Conservation (phyloP, 2,888 invertebrate species). For the Corbicula japonica region DNA sequence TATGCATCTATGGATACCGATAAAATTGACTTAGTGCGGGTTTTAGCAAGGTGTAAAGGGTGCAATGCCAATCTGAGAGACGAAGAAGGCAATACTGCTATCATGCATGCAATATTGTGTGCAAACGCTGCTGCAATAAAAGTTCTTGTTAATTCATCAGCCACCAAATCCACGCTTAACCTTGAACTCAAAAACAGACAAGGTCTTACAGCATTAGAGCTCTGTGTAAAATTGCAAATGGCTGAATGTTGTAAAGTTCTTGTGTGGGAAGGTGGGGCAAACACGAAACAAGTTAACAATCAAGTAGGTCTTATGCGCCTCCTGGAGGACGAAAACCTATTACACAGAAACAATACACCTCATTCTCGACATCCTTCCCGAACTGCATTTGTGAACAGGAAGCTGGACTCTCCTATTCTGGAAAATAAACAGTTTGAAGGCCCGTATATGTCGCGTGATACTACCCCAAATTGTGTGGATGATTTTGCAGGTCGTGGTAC, state of each 20-base stretch:
- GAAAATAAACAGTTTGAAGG: slow-evolving; percentile 67
- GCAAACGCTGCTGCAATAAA: slow-evolving; percentile 72
- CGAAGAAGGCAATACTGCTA: slow-evolving; percentile 72
- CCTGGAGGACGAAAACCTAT: slow-evolving; percentile 62
- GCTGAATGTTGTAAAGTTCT: slow-evolving; percentile 76
- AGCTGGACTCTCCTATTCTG: slow-evolving; percentile 56
- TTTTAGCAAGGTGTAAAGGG: slow-evolving; percentile 68
- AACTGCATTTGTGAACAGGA: slow-evolving; percentile 52
- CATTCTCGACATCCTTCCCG: slow-evolving; percentile 49
- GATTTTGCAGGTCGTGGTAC: slow-evolving; percentile 39
- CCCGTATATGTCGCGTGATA: slow-evolving; percentile 65
- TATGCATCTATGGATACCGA: slow-evolving; percentile 76
- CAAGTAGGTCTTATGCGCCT: slow-evolving; percentile 67
- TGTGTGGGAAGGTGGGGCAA: slow-evolving; percentile 72
- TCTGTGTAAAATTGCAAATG: slow-evolving; percentile 75
- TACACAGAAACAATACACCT: slow-evolving; percentile 57
- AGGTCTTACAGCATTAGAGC: slow-evolving; percentile 71
- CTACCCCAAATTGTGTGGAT: slow-evolving; percentile 54
- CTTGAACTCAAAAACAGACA: slow-evolving; percentile 69
- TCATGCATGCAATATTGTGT: slow-evolving; percentile 75
- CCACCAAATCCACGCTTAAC: slow-evolving; percentile 66
- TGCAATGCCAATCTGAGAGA: slow-evolving; percentile 77
- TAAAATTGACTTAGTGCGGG: slow-evolving; percentile 72
- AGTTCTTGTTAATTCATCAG: slow-evolving; percentile 69
- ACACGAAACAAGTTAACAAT: slow-evolving; percentile 65